These are phyloP conservation scores for Hermodice carunculata DNA, from an alignment of 2,888 invertebrate genomes.

Conservation along the genomic window DNA sequence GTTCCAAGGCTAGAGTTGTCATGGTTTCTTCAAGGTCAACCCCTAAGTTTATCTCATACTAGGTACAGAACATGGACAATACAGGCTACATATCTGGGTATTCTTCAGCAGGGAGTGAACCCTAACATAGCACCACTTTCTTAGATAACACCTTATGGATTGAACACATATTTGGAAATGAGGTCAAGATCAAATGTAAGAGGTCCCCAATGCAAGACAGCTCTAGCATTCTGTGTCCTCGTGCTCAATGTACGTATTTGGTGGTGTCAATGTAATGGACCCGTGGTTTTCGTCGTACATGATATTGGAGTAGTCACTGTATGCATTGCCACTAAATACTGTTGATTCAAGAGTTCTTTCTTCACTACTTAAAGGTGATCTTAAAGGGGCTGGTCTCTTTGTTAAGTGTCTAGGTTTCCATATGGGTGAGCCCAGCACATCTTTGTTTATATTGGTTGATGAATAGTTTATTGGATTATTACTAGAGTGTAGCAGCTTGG, in stretches of 20 bases:
- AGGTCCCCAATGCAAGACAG: too few species aligned
- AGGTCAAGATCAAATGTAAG: too few species aligned
- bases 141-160: too few species aligned
- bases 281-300: constrained; percentile 39
- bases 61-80: too few species aligned
- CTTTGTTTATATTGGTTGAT: constrained; percentile 70
- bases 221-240: constrained; percentile 34
- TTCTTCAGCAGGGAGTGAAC: too few species aligned
- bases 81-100: too few species aligned
- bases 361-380: constrained; percentile 11
- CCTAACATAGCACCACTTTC: too few species aligned
- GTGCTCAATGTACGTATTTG: constrained; percentile 19
- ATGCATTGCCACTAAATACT: constrained; percentile 29
- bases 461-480: constrained; percentile 94
- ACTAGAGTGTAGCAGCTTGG: constrained; percentile 92
- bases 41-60: too few species aligned
- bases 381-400: background rate
- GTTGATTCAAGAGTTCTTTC: constrained; percentile 18
- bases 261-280: constrained; percentile 13
- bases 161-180: too few species aligned
- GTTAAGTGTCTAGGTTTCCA: constrained; percentile 87
- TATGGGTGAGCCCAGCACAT: constrained; percentile 93
- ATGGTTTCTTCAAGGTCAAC: too few species aligned
- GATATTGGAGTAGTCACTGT: constrained; percentile 42
- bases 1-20: too few species aligned